phyloP scores from a whole-genome alignment of 2,888 invertebrate species.

The Neoitamus cyanurus region DNA sequence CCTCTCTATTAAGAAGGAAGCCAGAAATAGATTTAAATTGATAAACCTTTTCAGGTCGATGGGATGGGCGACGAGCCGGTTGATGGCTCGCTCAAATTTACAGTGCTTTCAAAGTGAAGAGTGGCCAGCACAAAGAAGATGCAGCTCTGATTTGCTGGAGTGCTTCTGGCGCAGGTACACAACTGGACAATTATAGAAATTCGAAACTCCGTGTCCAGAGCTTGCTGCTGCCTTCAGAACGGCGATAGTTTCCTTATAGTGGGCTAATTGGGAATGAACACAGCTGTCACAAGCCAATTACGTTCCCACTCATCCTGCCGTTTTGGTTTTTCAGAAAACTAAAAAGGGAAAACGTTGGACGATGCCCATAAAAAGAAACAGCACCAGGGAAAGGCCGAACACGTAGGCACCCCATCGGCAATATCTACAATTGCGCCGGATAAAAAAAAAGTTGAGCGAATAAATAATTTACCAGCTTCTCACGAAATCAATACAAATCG shows the following conservation, averaged over 20 bases:
- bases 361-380: not conserved
- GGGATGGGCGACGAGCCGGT: not conserved
- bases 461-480: not conserved
- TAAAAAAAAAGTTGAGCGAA: not conserved
- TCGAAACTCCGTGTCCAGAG: not conserved
- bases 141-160: not conserved
- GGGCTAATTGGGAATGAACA: not conserved
- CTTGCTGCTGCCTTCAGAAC: not conserved
- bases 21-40: conserved; percentile 30
- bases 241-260: not conserved
- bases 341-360: not conserved
- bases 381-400: not conserved
- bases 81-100: not conserved
- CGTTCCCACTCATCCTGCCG: not conserved
- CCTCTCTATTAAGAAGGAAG: conserved; percentile 21
- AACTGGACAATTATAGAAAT: not conserved
- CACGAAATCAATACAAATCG: not conserved
- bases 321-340: not conserved
- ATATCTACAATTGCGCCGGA: not conserved
- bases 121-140: not conserved
- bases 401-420: not conserved
- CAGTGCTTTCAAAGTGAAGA: not conserved
- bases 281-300: not conserved
- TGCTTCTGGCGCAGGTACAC: not conserved
- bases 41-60: conserved; percentile 30